A percentile compares a stretch with the other conserved stretches of the same genome.
phyloP scores from a whole-genome alignment of 2,888 invertebrate species.

The Uropetala carovei region DNA sequence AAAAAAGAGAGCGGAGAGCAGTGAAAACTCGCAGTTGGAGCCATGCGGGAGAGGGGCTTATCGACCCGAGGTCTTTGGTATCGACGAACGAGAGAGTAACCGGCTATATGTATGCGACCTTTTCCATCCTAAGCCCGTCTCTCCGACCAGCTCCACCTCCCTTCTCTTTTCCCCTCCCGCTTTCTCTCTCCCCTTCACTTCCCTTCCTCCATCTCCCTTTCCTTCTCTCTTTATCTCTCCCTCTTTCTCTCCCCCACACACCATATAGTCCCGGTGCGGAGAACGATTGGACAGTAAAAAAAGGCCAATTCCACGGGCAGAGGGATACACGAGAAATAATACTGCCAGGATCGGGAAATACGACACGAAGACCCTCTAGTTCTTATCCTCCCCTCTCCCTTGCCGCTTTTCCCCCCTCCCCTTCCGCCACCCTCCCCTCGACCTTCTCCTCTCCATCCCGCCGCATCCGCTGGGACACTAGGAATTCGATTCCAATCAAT shows the following conservation, averaged over 20 bases:
- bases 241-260: neutral
- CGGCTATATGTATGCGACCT: conserved; percentile 53
- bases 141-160: neutral
- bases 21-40: conserved; percentile 33
- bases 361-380: conserved; percentile 21
- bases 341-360: conserved; percentile 28
- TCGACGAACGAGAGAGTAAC: conserved; percentile 40
- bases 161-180: neutral
- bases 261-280: neutral
- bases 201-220: neutral
- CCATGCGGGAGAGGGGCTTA: neutral
- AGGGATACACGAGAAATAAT: conserved; percentile 31
- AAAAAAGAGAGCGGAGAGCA: conserved; percentile 5
- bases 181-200: neutral
- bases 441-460: neutral
- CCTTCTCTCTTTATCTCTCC: neutral
- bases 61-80: conserved; percentile 46
- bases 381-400: neutral
- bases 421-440: no score
- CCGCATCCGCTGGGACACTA: neutral
- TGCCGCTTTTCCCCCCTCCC: no score
- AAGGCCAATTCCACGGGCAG: conserved; percentile 30
- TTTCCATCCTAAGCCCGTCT: conserved; percentile 41
- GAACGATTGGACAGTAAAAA: conserved; percentile 25
- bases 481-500: conserved; percentile 61